These are phyloP conservation scores for Anticlea derivata DNA, from an alignment of 2,888 invertebrate genomes.

Conservation along the genomic window DNA sequence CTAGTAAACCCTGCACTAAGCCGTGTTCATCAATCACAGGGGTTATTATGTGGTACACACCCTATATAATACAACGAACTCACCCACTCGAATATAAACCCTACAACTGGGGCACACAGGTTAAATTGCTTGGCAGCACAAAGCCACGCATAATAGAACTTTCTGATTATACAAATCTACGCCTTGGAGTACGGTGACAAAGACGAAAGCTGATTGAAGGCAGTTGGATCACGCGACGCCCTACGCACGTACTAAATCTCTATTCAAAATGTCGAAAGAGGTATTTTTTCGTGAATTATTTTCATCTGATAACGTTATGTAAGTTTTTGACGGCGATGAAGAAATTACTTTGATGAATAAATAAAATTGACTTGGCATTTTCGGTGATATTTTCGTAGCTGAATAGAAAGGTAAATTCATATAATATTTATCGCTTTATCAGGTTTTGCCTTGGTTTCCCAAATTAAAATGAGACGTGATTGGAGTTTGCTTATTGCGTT, in stretches of 20 bases:
- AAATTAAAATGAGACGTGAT: too few species aligned
- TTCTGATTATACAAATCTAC: slow-evolving; percentile 13
- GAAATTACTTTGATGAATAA: slow-evolving; percentile 34
- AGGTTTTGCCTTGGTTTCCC: too few species aligned
- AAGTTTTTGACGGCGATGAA: slow-evolving; percentile 32
- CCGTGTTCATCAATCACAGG: slow-evolving; percentile 62
- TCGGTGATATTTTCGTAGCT: slow-evolving; percentile 4
- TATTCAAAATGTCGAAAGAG: slow-evolving; percentile 36
- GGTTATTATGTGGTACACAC: slow-evolving; percentile 54
- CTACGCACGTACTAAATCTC: slow-evolving; percentile 38
- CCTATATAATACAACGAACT: slow-evolving; percentile 29
- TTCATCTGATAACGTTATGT: slow-evolving; percentile 32
- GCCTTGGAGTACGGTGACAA: slow-evolving; percentile 14
- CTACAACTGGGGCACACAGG: slow-evolving; percentile 7
- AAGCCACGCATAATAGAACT: slow-evolving; percentile 13
- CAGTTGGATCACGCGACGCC: slow-evolving; percentile 30
- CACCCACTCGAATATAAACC: slow-evolving; percentile 8
- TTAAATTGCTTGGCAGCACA: neutral
- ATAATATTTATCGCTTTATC: too few species aligned
- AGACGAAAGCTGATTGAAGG: slow-evolving; percentile 25
- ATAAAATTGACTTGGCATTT: slow-evolving; percentile 24
- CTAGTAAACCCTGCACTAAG: slow-evolving; percentile 39
- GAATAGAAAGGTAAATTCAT: too few species aligned
- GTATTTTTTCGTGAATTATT: slow-evolving; percentile 35
- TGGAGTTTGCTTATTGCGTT: too few species aligned